Percentiles rank a stretch among this genome's conserved stretches.
Conservation (phyloP, 1,140 invertebrate species). For the Anadara kagoshimensis region DNA sequence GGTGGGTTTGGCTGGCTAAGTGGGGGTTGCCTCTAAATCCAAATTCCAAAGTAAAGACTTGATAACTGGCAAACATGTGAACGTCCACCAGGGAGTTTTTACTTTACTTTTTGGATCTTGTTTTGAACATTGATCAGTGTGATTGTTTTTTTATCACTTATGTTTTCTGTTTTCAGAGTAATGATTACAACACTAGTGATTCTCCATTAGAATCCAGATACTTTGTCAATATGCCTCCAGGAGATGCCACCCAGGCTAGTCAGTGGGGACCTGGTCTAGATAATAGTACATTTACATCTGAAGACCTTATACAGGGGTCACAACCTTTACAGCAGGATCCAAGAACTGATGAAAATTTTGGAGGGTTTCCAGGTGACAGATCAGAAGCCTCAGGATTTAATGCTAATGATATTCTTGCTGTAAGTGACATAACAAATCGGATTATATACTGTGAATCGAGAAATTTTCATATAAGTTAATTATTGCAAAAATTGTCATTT, state of each 20-base stretch:
- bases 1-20: too few species aligned
- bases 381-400: slow-evolving; percentile 44
- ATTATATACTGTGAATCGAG: too few species aligned
- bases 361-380: slow-evolving; percentile 26
- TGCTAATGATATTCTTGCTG: slow-evolving; percentile 18
- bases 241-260: background rate
- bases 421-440: background rate
- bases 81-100: too few species aligned
- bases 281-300: slow-evolving; percentile 6
- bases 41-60: too few species aligned
- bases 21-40: too few species aligned
- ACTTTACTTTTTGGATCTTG: too few species aligned
- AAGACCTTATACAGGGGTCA: slow-evolving; percentile 13
- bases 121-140: too few species aligned
- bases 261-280: slow-evolving; percentile 8
- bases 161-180: background rate
- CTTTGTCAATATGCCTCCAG: slow-evolving; percentile 19
- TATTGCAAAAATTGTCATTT: too few species aligned
- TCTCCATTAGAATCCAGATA: slow-evolving; percentile 37
- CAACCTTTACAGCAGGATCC: slow-evolving; percentile 5
- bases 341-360: slow-evolving; percentile 19
- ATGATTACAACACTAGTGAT: background rate
- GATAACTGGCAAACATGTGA: too few species aligned
- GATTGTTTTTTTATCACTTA: background rate
- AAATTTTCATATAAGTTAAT: too few species aligned